phyloP scores from a whole-genome alignment of 2,888 invertebrate genomes.

The Rhingia rostrata region DNA sequence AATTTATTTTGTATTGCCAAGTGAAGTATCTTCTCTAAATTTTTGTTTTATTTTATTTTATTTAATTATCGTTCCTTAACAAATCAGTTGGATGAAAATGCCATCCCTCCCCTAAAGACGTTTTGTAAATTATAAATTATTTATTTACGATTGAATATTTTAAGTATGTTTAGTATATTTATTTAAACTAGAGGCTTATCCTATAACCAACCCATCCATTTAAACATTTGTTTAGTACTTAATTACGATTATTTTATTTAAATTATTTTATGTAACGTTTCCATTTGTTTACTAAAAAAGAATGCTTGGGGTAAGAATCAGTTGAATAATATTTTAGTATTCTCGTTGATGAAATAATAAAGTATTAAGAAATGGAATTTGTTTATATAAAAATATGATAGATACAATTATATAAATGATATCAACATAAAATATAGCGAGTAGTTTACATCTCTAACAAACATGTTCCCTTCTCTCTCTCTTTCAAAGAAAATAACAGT shows the following conservation, averaged over 20 bases:
- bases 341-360: constrained; percentile 48
- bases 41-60: constrained; percentile 33
- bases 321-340: constrained; percentile 36
- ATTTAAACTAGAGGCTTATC: constrained; percentile 71
- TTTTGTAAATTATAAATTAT: constrained; percentile 74
- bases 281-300: neutral
- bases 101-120: constrained; percentile 27
- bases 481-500: constrained; percentile 16
- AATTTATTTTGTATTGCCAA: constrained; percentile 36
- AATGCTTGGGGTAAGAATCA: constrained; percentile 12
- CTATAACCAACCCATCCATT: constrained; percentile 63
- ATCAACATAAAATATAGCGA: constrained; percentile 40
- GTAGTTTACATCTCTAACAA: constrained; percentile 34
- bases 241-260: constrained; percentile 21
- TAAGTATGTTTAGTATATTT: constrained; percentile 48
- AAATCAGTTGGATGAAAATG: constrained; percentile 57
- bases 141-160: constrained; percentile 62
- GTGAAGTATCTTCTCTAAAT: constrained; percentile 52
- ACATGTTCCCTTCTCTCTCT: constrained; percentile 3
- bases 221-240: constrained; percentile 55
- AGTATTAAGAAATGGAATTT: constrained; percentile 58
- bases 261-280: constrained; percentile 5
- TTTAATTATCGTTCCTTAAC: constrained; percentile 55
- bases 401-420: constrained; percentile 34
- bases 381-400: constrained; percentile 5